Base-by-base conservation (phyloP, 1,140 invertebrate species). In the Drosophila fuyamai region DNA sequence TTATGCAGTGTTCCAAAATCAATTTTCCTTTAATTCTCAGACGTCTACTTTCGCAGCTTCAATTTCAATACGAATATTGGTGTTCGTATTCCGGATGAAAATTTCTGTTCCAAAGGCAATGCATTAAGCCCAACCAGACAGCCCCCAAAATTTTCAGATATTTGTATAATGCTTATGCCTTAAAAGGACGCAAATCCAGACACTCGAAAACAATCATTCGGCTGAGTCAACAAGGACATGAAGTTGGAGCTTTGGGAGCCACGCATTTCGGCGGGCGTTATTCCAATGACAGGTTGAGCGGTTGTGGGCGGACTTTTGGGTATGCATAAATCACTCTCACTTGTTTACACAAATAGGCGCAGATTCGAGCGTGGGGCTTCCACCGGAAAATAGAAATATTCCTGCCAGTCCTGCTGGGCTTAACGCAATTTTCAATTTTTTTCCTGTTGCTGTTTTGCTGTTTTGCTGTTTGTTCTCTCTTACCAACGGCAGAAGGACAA, bases 281-380 rank as follows among this genome's bases (percentile, higher is more conserved):
- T 72, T 54, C 43, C 67, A 36, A 51, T 66, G 81, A 83, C 77
- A 80, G 81, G 63, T 60, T 71, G 63, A 57, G 18, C 63, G 66
- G 66, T 56, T 57, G 44, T 48, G 51, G 43, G 43, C 23, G 67
- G 51, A 32, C 41, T 38, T 40, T 54, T 70, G 67, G 74, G 61
- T 89, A 68, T 88, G 80, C 85, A 88, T 88, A 88, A 88, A 88
- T 88, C 84, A 88, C 84, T 88, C 88, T 88, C 84, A 88, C 84
- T 88, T 88, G 84, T 89, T 88, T 88, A 89, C 85, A 89, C 84
- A 88, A 88, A 80, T 88, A 89, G 83, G 83, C 81, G 68, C 85
- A 76, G 76, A 83, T 61, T 71, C 43, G 59, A 58, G 59, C 36
- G 73, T 16, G 73, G 32, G 16, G 3, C 50, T 36, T 57, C 12